Conservation (phyloP, 2,888 invertebrate genomes). For the Euphydryas editha region DNA sequence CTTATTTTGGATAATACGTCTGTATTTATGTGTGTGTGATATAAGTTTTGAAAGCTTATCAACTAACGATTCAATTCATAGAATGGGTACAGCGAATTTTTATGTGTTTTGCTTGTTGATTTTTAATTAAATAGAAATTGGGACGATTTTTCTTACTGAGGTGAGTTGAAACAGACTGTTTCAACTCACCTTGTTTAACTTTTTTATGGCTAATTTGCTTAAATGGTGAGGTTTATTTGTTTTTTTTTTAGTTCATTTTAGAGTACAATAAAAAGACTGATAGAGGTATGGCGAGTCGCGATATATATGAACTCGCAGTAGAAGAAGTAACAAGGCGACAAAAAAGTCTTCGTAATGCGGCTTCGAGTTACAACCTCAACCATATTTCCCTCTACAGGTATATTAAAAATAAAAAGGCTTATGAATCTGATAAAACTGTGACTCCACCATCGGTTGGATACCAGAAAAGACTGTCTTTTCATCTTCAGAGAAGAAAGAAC, state of each 20-base stretch:
- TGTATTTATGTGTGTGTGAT: neutral
- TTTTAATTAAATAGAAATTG: neutral
- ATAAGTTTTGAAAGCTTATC: neutral
- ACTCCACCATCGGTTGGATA: too few relatives aligned
- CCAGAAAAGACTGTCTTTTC: conserved; percentile 37
- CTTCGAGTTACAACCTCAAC: too few relatives aligned
- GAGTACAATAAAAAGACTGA: conserved; percentile 38
- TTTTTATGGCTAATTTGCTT: conserved; percentile 16
- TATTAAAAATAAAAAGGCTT: too few relatives aligned
- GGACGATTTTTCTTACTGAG: neutral
- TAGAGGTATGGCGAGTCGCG: conserved; percentile 39
- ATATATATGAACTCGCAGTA: conserved; percentile 38
- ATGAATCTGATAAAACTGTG: too few relatives aligned
- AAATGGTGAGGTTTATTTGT: conserved; percentile 9
- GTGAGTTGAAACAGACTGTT: conserved; percentile 17
- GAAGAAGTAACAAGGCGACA: conserved; percentile 19
- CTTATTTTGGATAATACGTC: neutral
- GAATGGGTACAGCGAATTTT: neutral
- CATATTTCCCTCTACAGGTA: too few relatives aligned
- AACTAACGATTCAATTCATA: neutral
- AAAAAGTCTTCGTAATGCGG: conserved; percentile 24
- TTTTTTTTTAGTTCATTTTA: conserved; percentile 37
- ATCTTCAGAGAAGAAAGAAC: conserved; percentile 25
- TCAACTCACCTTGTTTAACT: conserved; percentile 25
- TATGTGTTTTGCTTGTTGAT: neutral